A percentile compares a stretch with the other conserved stretches of the same genome.
Evolutionary conservation across 2,888 invertebrate species (phyloP).

Genomic region (Luperina nickerlii): DNA sequence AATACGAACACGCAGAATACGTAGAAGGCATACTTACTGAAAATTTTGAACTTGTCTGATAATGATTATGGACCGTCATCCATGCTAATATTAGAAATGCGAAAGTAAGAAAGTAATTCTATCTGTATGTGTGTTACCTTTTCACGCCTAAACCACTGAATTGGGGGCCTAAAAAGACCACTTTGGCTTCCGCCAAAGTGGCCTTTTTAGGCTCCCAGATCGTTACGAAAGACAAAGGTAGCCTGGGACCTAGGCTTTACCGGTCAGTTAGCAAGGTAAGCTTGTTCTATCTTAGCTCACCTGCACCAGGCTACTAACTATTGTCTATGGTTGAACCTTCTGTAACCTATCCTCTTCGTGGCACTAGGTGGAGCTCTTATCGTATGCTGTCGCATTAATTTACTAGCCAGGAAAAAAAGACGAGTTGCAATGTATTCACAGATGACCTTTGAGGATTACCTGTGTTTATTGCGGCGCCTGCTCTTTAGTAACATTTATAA

Average conservation of each 20-base stretch:
- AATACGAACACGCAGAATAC: not conserved
- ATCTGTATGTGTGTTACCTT: not conserved
- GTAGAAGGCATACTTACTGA: constrained; percentile 22
- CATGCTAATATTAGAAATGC: not conserved
- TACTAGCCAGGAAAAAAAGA: constrained; percentile 22
- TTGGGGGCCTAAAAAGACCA: not conserved
- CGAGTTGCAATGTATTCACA: constrained; percentile 29
- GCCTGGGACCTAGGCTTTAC: not conserved
- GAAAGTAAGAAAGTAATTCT: not conserved
- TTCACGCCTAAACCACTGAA: not conserved
- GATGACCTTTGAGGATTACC: constrained; percentile 51
- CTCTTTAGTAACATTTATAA: constrained; percentile 26
- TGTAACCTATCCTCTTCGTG: not conserved
- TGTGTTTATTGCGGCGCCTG: constrained; percentile 35
- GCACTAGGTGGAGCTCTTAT: constrained; percentile 24
- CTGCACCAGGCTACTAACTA: not conserved
- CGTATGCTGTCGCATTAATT: constrained; percentile 38
- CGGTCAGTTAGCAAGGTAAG: too few relatives aligned
- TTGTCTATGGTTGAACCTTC: constrained; percentile 12
- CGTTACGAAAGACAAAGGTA: not conserved
- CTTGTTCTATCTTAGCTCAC: not conserved
- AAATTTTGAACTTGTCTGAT: not conserved
- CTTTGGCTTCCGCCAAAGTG: too few relatives aligned
- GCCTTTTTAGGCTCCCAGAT: not conserved
- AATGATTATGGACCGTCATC: not conserved